Conservation (phyloP, 2,797 vertebrate species). For the Labeo calbasu region DNA sequence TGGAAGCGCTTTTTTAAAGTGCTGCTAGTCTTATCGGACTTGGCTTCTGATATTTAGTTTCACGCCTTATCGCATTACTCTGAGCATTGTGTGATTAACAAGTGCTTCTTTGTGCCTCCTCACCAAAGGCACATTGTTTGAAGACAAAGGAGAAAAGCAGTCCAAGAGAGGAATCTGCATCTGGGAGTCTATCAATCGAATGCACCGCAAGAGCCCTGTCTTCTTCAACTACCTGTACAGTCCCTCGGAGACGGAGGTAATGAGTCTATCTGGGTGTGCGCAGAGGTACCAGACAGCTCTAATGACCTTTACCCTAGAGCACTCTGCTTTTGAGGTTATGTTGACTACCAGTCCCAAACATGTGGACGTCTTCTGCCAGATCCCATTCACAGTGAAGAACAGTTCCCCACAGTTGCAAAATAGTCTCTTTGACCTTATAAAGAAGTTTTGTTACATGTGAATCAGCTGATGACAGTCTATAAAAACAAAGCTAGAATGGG, state of each 20-base stretch:
- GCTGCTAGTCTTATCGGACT: conserved; percentile 12
- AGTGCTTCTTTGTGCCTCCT: conserved; percentile 48
- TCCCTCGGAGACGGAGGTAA: conserved; percentile 86
- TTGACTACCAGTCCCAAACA: conserved; percentile 32
- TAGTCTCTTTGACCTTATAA: conserved; percentile 40
- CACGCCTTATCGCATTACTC: conserved; percentile 48
- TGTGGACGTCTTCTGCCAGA: conserved; percentile 36
- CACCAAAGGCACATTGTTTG: conserved; percentile 90
- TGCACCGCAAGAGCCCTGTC: conserved; percentile 90
- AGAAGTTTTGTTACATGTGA: conserved; percentile 17
- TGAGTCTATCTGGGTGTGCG: conserved; percentile 33
- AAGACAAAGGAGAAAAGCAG: conserved; percentile 96
- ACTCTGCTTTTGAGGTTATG: conserved; percentile 36
- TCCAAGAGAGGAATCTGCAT: conserved; percentile 92
- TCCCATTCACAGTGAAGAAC: conserved; percentile 36
- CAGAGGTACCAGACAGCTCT: conserved; percentile 25
- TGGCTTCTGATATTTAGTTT: conserved; percentile 34
- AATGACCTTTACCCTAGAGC: conserved; percentile 48
- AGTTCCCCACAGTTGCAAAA: conserved; percentile 45
- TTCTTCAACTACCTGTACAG: conserved; percentile 98
- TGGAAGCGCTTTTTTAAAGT: conserved; percentile 28
- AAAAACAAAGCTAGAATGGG: conserved; percentile 2
- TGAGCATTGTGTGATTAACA: conserved; percentile 42
- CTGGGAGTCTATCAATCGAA: conserved; percentile 94
- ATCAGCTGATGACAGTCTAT: conserved; percentile 24